phyloP scores from a whole-genome alignment of 2,797 vertebrate genomes.

The Heterohyrax brucei region DNA sequence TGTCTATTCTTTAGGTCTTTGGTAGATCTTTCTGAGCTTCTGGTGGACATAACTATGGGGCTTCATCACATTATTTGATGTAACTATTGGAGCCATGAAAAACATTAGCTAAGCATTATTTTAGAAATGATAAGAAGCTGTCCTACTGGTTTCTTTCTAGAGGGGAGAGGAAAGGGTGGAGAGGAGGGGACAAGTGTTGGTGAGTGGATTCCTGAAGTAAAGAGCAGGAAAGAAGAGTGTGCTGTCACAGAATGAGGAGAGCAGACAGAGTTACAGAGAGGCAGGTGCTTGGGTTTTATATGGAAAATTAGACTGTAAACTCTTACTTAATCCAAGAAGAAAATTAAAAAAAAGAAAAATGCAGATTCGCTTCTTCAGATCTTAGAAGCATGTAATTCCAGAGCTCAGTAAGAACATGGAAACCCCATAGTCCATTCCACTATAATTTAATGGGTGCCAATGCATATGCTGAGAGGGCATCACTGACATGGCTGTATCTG shows the following conservation, averaged over 20 bases:
- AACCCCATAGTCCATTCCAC: constrained; percentile 26
- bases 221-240: too few species aligned
- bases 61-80: constrained; percentile 55
- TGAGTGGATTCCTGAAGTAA: too few species aligned
- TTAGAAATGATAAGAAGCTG: background rate
- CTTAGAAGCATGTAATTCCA: constrained; percentile 72
- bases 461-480: background rate
- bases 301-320: too few species aligned
- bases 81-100: constrained; percentile 43
- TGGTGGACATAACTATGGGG: background rate
- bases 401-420: constrained; percentile 31
- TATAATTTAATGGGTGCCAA: constrained; percentile 64
- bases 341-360: constrained; percentile 20
- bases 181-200: too few species aligned
- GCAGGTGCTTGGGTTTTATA: too few species aligned
- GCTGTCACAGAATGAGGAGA: too few species aligned
- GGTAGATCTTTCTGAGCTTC: constrained; percentile 22
- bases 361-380: constrained; percentile 58
- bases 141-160: too few species aligned
- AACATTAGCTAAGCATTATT: constrained; percentile 62
- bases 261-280: too few species aligned
- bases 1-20: constrained; percentile 47
- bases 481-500: background rate
- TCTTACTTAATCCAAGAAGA: too few species aligned
- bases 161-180: too few species aligned